Evolutionary conservation across 2,113 vertebrate genomes (phyloP).

Genomic region (Noctilio leporinus): DNA sequence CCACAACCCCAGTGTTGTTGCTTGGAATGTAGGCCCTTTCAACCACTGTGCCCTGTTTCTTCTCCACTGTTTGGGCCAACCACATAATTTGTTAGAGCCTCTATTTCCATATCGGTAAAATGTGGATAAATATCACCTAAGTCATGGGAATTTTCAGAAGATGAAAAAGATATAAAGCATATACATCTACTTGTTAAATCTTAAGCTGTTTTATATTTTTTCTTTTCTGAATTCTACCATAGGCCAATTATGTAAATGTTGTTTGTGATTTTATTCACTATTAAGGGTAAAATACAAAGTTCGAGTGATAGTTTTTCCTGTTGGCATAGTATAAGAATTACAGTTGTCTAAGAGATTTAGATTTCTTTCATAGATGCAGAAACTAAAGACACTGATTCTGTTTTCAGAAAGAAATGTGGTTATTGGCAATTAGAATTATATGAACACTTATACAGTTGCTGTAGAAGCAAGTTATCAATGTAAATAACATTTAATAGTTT

Average conservation of each 20-base stretch:
- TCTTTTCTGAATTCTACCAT: not conserved
- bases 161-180: not conserved
- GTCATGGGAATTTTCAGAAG: not conserved
- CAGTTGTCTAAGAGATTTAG: not conserved
- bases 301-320: not conserved
- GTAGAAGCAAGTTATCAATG: slow-evolving; percentile 14
- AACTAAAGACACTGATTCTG: not conserved
- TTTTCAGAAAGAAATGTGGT: slow-evolving; percentile 10
- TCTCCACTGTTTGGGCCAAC: not conserved
- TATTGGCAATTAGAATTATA: not conserved
- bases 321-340: not conserved
- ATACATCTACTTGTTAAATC: not conserved
- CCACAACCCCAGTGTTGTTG: not conserved
- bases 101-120: not conserved
- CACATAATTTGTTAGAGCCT: not conserved
- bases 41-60: not conserved
- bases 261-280: not conserved
- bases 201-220: not conserved
- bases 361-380: not conserved
- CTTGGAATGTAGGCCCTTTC: not conserved
- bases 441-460: not conserved
- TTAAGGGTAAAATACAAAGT: not conserved
- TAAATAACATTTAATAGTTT: not conserved
- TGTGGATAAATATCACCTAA: not conserved
- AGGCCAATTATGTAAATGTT: not conserved